Evolutionary conservation across 92 coral and sea anemone genomes (phyloP).

Genomic region (Paramuricea clavata): DNA sequence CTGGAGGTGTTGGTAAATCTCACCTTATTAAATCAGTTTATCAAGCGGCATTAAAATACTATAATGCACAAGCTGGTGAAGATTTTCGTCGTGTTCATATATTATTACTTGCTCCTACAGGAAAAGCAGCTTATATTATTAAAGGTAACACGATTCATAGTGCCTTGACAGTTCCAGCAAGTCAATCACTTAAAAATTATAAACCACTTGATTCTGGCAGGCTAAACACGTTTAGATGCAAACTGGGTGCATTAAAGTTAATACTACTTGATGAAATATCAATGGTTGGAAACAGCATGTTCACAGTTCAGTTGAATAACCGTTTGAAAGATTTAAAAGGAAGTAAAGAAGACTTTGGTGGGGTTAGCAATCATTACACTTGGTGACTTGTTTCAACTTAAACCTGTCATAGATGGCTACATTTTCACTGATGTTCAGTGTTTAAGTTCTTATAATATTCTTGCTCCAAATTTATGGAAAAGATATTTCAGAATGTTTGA

Average conservation of each 20-base stretch:
- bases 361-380: not conserved
- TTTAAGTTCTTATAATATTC: no score
- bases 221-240: no score
- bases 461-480: no score
- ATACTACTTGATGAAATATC: no score
- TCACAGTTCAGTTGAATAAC: no score
- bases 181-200: no score
- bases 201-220: no score
- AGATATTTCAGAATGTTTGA: not conserved
- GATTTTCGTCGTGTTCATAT: constrained; percentile 40
- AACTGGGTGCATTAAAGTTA: no score
- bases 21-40: constrained; percentile 52
- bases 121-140: constrained; percentile 9
- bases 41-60: constrained; percentile 62
- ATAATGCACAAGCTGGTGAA: constrained; percentile 40
- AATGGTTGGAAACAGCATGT: no score
- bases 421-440: not conserved
- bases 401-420: not conserved
- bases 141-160: constrained; percentile 55
- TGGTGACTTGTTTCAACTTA: not conserved
- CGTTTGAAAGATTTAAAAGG: no score
- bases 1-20: not conserved
- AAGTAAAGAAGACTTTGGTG: not conserved
- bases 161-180: no score
- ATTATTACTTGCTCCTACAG: constrained; percentile 48